Base-by-base conservation (phyloP, 2,888 invertebrate species). In the Pseudococcus viburni region DNA sequence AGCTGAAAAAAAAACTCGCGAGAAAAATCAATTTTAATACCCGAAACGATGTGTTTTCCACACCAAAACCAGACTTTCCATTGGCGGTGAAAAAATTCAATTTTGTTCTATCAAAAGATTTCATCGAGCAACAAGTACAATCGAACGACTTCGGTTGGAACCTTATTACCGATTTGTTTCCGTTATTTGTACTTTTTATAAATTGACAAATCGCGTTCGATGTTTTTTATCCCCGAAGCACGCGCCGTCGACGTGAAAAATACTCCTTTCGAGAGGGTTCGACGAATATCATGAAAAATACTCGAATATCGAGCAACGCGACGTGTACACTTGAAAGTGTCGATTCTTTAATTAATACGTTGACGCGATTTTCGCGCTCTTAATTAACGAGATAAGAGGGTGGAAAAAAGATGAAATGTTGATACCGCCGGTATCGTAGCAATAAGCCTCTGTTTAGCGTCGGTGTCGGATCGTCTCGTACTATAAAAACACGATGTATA, bases 271-370 rank as follows among this genome's bases (percentile, higher is more conserved):
- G 11, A 26, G 5, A 33, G 68, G 68, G 68, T 73, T 73, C 26
- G 3, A 33, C 68, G 26, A 73, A 73, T 33, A 73, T 73, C 26
- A 73, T 73, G 22, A 73, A 73, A 73, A 73, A 73, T 73, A 33
- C 68, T 26, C 33, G 68, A 73, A 12, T 73, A 73, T 73, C 68
- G n/a, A 73, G 64, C 17, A 33, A 11, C 26, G 26, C 1, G 26
- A 33, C 26, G 26, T 33, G 26, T 68, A 22, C 6, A 15, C 73
- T 73, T 33, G 73, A 73, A 73, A 73, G 6, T 33, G 33, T 73
- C 73, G 73, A 73, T 73, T 15, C 73, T 73, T 73, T 73, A 73
- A 73, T 73, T 73, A 73, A 73, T 17, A 73, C 73, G 73, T 73
- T 73, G 17, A 73, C 73, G 73, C 73, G 73, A 73, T 33, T 33